Percentiles rank a stretch among this genome's conserved stretches.
Conservation (phyloP, 2,888 invertebrate species). For the Drosophila sordidula region DNA sequence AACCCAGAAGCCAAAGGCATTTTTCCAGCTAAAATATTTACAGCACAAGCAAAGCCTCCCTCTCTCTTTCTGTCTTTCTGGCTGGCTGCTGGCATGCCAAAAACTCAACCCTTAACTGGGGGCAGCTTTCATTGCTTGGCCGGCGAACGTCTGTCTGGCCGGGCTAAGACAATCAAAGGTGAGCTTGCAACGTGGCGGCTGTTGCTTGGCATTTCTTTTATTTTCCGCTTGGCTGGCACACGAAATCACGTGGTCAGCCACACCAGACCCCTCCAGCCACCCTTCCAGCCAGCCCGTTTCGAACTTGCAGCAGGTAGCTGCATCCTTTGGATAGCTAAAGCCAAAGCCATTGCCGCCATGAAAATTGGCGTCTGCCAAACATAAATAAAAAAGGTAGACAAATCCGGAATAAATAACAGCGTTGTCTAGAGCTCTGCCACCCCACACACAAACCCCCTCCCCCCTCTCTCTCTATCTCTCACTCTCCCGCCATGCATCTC, state of each 20-base stretch:
- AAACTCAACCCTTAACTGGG: conserved; percentile 26
- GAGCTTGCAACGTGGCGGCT: conserved; percentile 52
- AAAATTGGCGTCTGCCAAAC: conserved; percentile 81
- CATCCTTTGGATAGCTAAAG: conserved; percentile 52
- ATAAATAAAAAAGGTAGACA: conserved; percentile 81
- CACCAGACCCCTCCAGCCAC: neutral
- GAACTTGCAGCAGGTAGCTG: conserved; percentile 34
- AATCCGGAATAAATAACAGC: conserved; percentile 81
- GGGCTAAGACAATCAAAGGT: conserved; percentile 80
- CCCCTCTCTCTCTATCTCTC: no score
- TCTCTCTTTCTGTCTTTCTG: neutral
- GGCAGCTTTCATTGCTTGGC: conserved; percentile 64
- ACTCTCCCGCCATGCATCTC: neutral
- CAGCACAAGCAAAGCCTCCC: conserved; percentile 22
- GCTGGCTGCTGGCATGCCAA: conserved; percentile 6
- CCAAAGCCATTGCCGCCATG: conserved; percentile 62
- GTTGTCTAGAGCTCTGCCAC: conserved; percentile 62
- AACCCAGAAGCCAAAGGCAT: conserved; percentile 47
- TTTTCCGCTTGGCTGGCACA: conserved; percentile 66
- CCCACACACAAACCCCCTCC: no score
- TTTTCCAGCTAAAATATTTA: conserved; percentile 63
- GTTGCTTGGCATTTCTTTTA: conserved; percentile 64
- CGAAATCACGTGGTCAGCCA: conserved; percentile 61
- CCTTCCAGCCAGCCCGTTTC: no score
- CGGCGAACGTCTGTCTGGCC: conserved; percentile 50